Conservation (phyloP, 2,888 invertebrate genomes). For the Girardia tigrina region DNA sequence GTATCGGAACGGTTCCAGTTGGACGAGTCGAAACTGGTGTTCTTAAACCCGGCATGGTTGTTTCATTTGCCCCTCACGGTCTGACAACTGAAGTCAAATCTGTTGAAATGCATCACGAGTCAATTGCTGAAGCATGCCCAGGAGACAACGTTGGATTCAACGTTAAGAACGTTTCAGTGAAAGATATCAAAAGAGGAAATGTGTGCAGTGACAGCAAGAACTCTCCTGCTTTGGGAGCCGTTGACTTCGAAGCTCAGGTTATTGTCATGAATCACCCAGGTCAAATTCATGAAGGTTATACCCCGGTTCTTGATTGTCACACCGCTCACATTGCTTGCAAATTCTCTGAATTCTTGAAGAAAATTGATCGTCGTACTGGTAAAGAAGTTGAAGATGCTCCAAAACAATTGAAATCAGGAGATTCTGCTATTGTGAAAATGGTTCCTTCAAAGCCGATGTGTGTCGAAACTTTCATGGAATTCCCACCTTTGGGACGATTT, state of each 20-base stretch:
- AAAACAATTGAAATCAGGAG: constrained; percentile 86
- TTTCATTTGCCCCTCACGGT: constrained; percentile 88
- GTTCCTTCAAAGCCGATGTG: constrained; percentile 91
- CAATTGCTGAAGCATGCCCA: constrained; percentile 80
- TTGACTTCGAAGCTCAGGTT: constrained; percentile 48
- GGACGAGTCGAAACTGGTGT: constrained; percentile 98
- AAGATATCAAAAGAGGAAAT: constrained; percentile 96
- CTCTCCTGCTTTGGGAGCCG: constrained; percentile 67
- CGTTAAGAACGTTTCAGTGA: constrained; percentile 98
- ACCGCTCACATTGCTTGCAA: constrained; percentile 99
- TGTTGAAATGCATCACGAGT: constrained; percentile 99
- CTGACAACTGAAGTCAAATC: constrained; percentile 96
- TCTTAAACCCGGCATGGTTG: constrained; percentile 57
- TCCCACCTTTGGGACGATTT: no score
- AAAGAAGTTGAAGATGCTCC: constrained; percentile 57
- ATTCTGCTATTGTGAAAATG: constrained; percentile 54
- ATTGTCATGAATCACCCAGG: constrained; percentile 98
- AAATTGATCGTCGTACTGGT: constrained; percentile 96
- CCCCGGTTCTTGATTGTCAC: constrained; percentile 98
- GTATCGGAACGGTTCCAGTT: constrained; percentile 96
- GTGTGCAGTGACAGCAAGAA: constrained; percentile 94
- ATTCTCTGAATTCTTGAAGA: constrained; percentile 93
- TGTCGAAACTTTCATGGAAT: no score
- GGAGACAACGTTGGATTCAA: constrained; percentile 99
- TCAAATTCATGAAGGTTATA: constrained; percentile 94